phyloP scores from a whole-genome alignment of 2,113 vertebrate species.

The Lycaon pictus region DNA sequence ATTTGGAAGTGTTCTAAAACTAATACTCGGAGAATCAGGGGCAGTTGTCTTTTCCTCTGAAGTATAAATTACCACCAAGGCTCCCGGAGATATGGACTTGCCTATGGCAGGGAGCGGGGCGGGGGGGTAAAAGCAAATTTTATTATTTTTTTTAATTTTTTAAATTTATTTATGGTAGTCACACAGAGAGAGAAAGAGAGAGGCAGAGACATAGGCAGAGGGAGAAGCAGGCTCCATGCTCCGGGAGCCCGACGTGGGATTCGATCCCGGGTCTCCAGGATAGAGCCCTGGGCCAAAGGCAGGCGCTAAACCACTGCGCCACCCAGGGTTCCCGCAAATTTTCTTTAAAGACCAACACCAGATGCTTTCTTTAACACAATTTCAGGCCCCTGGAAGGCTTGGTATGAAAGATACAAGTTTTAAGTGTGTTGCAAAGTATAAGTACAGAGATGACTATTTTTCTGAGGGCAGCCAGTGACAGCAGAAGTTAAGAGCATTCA shows the following conservation, averaged over 20 bases:
- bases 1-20: constrained; percentile 58
- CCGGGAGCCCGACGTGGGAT: too few relatives aligned
- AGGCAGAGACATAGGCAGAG: too few relatives aligned
- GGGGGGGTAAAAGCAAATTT: too few relatives aligned
- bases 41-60: not conserved
- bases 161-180: too few relatives aligned
- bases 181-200: too few relatives aligned
- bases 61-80: not conserved
- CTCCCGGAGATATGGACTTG: not conserved
- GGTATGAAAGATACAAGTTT: not conserved
- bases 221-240: too few relatives aligned
- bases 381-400: not conserved
- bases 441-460: not conserved
- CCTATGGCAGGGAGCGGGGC: not conserved
- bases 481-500: not conserved
- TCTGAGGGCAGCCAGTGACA: accelerated
- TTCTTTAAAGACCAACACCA: not conserved
- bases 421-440: not conserved
- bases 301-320: too few relatives aligned
- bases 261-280: too few relatives aligned
- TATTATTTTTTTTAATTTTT: too few relatives aligned
- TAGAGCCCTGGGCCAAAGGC: too few relatives aligned
- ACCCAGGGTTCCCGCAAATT: too few relatives aligned
- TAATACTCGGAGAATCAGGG: constrained; percentile 48
- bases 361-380: not conserved